Conservation (phyloP, 2,797 vertebrate genomes). For the Babyrousa celebensis region DNA sequence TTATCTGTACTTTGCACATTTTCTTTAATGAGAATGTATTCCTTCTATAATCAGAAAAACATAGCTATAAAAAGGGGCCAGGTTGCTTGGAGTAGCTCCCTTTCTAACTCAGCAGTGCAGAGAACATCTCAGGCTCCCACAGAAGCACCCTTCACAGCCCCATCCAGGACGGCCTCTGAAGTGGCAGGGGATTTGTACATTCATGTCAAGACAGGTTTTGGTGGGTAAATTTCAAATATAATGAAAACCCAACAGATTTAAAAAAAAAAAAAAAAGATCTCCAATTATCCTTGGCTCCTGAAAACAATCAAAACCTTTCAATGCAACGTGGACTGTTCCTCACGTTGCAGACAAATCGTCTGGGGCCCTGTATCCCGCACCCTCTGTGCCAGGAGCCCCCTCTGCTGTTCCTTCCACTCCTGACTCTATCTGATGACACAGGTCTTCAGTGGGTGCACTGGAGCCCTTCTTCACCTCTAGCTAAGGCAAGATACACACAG, state of each 20-base stretch:
- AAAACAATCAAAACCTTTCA: not conserved
- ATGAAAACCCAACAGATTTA: not conserved
- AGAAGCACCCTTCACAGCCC: not conserved
- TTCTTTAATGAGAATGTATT: not conserved
- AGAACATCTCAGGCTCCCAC: not conserved
- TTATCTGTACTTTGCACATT: not conserved
- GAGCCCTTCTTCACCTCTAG: not conserved
- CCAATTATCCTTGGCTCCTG: not conserved
- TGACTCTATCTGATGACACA: not conserved
- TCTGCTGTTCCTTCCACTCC: not conserved
- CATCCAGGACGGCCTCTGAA: too few relatives aligned
- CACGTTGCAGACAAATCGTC: not conserved
- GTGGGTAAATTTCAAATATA: not conserved
- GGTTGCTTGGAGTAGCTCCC: not conserved
- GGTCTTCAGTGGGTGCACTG: not conserved
- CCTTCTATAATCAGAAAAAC: constrained; percentile 5
- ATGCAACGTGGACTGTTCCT: not conserved
- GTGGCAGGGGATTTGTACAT: not conserved
- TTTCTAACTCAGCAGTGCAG: not conserved
- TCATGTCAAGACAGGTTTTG: not conserved
- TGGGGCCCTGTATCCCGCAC: too few relatives aligned
- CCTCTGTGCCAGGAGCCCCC: too few relatives aligned
- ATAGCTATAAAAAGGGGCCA: not conserved
- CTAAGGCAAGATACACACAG: too few relatives aligned
- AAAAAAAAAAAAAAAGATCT: not conserved